Percentiles rank a stretch among this genome's conserved stretches.
These are phyloP conservation scores for Sarcophaga bullata DNA, from an alignment of 1,140 invertebrate genomes.

Conservation along the genomic window DNA sequence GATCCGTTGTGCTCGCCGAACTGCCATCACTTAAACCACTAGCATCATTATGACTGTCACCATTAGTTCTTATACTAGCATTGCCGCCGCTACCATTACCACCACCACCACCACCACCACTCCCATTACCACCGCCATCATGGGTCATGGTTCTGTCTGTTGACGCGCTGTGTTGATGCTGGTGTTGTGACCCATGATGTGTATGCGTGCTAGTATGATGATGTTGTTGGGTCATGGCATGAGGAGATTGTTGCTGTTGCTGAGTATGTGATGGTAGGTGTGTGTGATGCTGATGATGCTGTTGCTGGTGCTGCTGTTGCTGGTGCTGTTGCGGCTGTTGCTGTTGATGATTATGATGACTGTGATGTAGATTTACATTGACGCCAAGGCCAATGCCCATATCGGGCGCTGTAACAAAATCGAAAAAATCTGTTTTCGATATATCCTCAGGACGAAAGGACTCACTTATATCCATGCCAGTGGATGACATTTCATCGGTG, in stretches of 20 bases:
- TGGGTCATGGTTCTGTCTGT: conserved; percentile 56
- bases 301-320: conserved; percentile 42
- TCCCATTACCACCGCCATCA: conserved; percentile 48
- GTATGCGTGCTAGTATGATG: conserved; percentile 48
- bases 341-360: conserved; percentile 49
- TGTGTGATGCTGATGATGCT: conserved; percentile 30
- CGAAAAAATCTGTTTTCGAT: conserved; percentile 85
- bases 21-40: conserved; percentile 51
- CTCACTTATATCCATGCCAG: conserved; percentile 81
- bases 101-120: conserved; percentile 46
- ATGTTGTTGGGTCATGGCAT: conserved; percentile 46
- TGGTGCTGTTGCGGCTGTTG: conserved; percentile 51
- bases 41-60: conserved; percentile 50
- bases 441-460: conserved; percentile 79
- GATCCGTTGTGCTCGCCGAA: conserved; percentile 50
- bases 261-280: conserved; percentile 42
- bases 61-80: conserved; percentile 45
- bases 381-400: conserved; percentile 65
- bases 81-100: conserved; percentile 43
- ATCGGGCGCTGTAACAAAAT: conserved; percentile 83
- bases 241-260: conserved; percentile 48
- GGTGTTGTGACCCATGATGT: conserved; percentile 21
- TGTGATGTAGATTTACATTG: conserved; percentile 51
- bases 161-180: conserved; percentile 44
- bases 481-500: conserved; percentile 64